Conservation (phyloP, 2,888 invertebrate species). For the Diachrysia chrysitis region DNA sequence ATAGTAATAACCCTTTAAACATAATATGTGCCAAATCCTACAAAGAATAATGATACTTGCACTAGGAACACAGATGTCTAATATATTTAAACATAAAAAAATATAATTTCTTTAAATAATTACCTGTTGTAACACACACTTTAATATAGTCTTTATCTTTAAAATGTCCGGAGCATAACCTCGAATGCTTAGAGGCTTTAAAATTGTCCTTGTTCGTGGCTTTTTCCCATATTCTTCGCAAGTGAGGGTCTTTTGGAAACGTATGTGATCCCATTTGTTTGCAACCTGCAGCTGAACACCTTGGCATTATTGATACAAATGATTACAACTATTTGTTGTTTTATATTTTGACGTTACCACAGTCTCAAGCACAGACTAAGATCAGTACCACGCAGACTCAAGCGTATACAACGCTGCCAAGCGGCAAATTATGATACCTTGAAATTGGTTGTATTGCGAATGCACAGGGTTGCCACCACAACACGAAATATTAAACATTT, state of each 20-base stretch:
- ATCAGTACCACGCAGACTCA: constrained; percentile 23
- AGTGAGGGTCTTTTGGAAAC: constrained; percentile 43
- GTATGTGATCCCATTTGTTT: constrained; percentile 45
- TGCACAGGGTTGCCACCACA: background rate
- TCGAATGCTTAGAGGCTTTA: constrained; percentile 43
- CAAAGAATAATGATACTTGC: background rate
- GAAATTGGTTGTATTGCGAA: background rate
- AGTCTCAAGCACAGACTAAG: constrained; percentile 32
- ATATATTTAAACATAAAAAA: background rate
- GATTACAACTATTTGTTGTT: background rate
- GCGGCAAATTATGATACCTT: constrained; percentile 27
- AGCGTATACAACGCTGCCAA: constrained; percentile 43
- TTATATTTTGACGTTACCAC: constrained; percentile 26
- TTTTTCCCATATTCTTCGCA: constrained; percentile 35
- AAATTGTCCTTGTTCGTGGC: constrained; percentile 43
- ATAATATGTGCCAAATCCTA: background rate
- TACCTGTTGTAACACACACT: constrained; percentile 34
- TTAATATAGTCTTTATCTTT: constrained; percentile 33
- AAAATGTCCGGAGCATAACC: constrained; percentile 51
- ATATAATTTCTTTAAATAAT: background rate
- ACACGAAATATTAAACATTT: background rate
- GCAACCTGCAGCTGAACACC: constrained; percentile 44
- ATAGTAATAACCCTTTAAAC: background rate
- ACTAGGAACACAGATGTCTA: background rate
- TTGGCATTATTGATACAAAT: constrained; percentile 32